Conservation (phyloP, 2,797 vertebrate genomes). For the Sciaenops ocellatus region DNA sequence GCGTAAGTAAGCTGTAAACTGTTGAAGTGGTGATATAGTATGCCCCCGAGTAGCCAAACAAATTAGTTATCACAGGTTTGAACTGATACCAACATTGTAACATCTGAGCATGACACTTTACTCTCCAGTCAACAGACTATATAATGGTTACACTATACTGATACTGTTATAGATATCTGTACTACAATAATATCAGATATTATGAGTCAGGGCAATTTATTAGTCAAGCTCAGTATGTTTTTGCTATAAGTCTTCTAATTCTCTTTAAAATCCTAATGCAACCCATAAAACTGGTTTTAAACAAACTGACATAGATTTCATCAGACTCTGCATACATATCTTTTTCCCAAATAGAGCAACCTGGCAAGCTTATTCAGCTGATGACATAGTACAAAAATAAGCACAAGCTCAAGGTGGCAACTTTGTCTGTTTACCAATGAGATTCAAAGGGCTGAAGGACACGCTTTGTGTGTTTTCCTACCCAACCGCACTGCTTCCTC, state of each 20-base stretch:
- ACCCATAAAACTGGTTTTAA: background rate
- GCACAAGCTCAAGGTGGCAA: conserved; percentile 10
- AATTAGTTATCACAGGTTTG: background rate
- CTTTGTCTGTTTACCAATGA: conserved; percentile 20
- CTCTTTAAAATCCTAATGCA: background rate
- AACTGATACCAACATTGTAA: no score
- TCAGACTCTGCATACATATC: background rate
- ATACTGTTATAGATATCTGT: background rate
- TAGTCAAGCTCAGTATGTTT: background rate
- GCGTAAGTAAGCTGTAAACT: background rate
- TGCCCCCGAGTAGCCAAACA: background rate
- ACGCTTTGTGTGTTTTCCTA: background rate
- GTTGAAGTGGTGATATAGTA: background rate
- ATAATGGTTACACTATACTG: background rate
- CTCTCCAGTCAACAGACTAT: no score
- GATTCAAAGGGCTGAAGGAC: conserved; percentile 16
- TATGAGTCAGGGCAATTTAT: background rate
- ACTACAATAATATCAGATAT: background rate
- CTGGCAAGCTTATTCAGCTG: conserved; percentile 5
- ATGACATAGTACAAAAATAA: conserved; percentile 28
- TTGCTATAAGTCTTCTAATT: background rate
- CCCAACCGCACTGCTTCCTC: background rate
- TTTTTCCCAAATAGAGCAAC: background rate
- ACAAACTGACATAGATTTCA: background rate
- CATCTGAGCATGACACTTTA: no score